Percentiles rank a stretch among this genome's conserved stretches.
phyloP scores from a whole-genome alignment of 92 coral and sea anemone species.

The Chrysogorgia sp. region DNA sequence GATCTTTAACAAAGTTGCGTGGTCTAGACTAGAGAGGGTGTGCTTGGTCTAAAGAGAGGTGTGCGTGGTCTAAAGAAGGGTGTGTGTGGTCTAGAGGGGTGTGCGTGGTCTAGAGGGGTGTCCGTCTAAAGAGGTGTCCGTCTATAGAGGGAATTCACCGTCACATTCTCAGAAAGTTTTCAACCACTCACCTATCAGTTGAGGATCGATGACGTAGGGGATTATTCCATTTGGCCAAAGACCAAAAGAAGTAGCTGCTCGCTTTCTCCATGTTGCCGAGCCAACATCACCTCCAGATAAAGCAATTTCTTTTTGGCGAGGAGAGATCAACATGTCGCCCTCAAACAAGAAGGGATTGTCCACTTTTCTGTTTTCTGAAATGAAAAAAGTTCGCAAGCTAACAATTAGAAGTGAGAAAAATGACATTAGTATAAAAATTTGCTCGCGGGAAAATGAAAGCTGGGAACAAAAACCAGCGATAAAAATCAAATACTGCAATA shows the following conservation, averaged over 20 bases:
- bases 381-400: background rate
- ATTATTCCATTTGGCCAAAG: slow-evolving; percentile 47
- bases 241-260: background rate
- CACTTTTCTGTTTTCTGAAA: slow-evolving; percentile 46
- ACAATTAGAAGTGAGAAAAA: background rate
- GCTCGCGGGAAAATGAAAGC: background rate
- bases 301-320: slow-evolving; percentile 35
- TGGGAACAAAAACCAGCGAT: background rate
- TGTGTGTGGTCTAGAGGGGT: too few relatives aligned
- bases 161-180: too few relatives aligned
- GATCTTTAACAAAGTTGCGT: too few relatives aligned
- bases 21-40: too few relatives aligned
- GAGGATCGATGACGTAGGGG: slow-evolving; percentile 25
- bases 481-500: too few relatives aligned
- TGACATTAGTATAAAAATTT: too few relatives aligned
- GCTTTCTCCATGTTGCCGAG: slow-evolving; percentile 35
- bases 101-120: too few relatives aligned
- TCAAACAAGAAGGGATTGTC: slow-evolving; percentile 38
- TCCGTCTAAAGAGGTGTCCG: too few relatives aligned
- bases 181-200: background rate
- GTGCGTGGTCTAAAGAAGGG: too few relatives aligned
- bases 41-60: too few relatives aligned
- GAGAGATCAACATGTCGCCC: slow-evolving; percentile 53
- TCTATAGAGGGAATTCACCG: background rate
- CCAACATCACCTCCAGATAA: slow-evolving; percentile 52